phyloP scores from a whole-genome alignment of 2,888 invertebrate genomes.

The Caenorhabditis afra region DNA sequence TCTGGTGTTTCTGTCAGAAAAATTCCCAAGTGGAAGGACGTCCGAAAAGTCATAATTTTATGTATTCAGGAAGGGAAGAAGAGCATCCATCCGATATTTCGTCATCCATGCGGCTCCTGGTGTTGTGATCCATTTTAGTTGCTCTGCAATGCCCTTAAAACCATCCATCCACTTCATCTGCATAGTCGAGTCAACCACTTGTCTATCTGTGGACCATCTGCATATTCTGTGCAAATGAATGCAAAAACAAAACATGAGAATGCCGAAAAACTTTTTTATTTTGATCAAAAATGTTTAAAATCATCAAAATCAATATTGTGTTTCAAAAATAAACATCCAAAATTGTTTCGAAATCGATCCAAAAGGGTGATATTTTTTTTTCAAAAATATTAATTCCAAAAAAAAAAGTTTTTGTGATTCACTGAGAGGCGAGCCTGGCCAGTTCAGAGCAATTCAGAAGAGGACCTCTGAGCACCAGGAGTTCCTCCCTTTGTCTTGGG shows the following conservation, averaged over 20 bases:
- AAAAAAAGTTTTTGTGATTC: constrained; percentile 10
- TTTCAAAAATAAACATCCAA: background rate
- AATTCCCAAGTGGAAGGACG: no score
- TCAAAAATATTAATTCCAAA: constrained; percentile 1
- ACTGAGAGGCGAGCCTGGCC: constrained; percentile 54
- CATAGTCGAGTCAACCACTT: no score
- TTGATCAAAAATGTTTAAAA: background rate
- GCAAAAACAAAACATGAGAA: background rate
- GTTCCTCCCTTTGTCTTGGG: constrained; percentile 44
- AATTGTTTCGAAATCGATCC: constrained; percentile 3
- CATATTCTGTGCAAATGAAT: background rate
- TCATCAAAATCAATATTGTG: background rate
- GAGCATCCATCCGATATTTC: no score
- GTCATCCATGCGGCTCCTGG: no score
- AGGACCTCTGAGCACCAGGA: constrained; percentile 33
- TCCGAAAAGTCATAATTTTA: no score
- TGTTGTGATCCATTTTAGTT: no score
- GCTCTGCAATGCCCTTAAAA: no score
- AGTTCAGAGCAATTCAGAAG: constrained; percentile 9
- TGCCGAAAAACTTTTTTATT: background rate
- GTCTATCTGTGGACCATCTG: no score
- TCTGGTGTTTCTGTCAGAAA: no score
- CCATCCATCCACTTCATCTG: no score
- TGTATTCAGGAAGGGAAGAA: no score
- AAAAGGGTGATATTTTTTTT: constrained; percentile 8